phyloP scores from a whole-genome alignment of 64 coral and sea anemone species.

The Stylophora pistillata region DNA sequence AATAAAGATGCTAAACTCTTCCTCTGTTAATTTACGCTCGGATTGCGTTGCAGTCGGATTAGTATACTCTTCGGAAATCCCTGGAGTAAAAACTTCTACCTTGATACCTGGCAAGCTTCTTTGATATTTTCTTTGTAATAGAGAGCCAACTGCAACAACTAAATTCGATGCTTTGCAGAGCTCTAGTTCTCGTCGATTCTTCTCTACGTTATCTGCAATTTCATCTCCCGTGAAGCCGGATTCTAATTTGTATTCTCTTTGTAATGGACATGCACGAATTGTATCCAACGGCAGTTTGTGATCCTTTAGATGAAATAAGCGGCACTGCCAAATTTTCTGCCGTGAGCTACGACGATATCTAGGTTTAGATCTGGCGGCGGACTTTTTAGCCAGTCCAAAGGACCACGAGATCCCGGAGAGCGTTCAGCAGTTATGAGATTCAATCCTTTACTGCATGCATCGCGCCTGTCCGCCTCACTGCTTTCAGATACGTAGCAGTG shows the following conservation, averaged over 20 bases:
- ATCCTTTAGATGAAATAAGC: neutral
- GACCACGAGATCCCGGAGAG: neutral
- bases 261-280: slow-evolving; percentile 14
- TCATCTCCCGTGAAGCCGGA: neutral
- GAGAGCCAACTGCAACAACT: slow-evolving; percentile 23
- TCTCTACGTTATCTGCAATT: neutral
- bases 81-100: slow-evolving; percentile 27
- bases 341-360: slow-evolving; percentile 7
- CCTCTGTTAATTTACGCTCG: neutral
- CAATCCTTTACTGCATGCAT: neutral
- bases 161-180: slow-evolving; percentile 10
- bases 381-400: neutral
- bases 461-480: neutral
- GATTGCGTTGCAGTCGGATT: neutral
- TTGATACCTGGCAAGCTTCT: neutral
- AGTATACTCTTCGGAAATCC: slow-evolving; percentile 12
- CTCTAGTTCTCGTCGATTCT: neutral
- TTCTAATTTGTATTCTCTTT: slow-evolving; percentile 9
- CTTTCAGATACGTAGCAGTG: neutral
- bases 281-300: slow-evolving; percentile 2
- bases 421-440: neutral
- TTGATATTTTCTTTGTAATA: slow-evolving; percentile 17
- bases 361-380: neutral
- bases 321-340: slow-evolving; percentile 11
- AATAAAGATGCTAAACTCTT: neutral